A percentile compares a stretch with the other conserved stretches of the same genome.
Conservation (phyloP, 2,888 invertebrate species). For the Muschampia plurimacula region DNA sequence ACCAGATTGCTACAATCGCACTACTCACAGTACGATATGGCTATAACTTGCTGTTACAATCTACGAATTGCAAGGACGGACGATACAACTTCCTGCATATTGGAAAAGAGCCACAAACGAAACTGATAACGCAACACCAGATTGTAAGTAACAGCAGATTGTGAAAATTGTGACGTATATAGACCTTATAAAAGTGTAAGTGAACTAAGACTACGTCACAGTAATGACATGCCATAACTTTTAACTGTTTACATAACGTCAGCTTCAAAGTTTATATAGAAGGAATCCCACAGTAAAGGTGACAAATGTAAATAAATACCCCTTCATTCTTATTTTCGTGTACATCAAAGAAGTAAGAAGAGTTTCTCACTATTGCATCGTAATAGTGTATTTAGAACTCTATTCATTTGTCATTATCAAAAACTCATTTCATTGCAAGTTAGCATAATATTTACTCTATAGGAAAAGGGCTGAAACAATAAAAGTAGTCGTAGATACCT, state of each 20-base stretch:
- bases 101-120: too few relatives aligned
- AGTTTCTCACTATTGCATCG: neutral
- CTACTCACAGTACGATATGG: neutral
- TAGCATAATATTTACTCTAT: too few relatives aligned
- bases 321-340: neutral
- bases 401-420: neutral
- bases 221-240: neutral
- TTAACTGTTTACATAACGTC: neutral
- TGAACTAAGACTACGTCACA: constrained; percentile 8
- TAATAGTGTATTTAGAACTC: neutral
- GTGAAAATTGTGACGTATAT: neutral
- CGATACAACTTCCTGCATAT: neutral
- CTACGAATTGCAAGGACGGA: neutral
- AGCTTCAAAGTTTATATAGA: neutral
- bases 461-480: too few relatives aligned
- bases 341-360: neutral
- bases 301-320: constrained; percentile 5
- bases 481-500: too few relatives aligned
- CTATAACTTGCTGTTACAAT: neutral
- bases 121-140: neutral
- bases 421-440: neutral
- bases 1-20: too few relatives aligned
- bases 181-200: neutral
- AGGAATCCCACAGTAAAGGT: neutral
- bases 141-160: neutral